phyloP scores from a whole-genome alignment of 1,140 invertebrate species.

The Mycetomoellerius zeteki region DNA sequence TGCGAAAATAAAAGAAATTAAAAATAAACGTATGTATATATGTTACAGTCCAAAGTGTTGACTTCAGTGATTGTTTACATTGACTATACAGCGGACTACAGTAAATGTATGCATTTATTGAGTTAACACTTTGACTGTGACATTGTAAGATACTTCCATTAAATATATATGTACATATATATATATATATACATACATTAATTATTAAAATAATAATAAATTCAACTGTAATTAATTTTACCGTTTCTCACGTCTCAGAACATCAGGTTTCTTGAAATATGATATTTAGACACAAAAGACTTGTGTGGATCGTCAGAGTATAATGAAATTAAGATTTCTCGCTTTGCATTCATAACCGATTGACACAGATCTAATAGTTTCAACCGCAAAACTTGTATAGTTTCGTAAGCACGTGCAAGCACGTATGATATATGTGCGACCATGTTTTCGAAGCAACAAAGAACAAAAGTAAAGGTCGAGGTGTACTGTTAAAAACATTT shows the following conservation, averaged over 20 bases:
- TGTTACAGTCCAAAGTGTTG: no score
- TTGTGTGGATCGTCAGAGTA: neutral
- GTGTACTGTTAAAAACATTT: constrained; percentile 30
- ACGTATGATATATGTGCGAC: neutral
- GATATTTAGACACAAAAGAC: neutral
- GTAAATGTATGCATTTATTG: no score
- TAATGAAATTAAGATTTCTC: constrained; percentile 72
- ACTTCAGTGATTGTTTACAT: no score
- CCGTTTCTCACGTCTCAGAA: neutral
- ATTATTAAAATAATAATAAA: no score
- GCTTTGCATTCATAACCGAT: constrained; percentile 58
- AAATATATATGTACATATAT: no score
- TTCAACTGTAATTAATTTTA: no score
- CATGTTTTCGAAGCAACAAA: neutral
- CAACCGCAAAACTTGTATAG: constrained; percentile 73
- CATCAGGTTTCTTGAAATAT: neutral
- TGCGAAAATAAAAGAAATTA: neutral
- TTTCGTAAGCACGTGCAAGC: constrained; percentile 64
- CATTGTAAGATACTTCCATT: no score
- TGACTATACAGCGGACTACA: no score
- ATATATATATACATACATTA: no score
- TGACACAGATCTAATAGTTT: constrained; percentile 76
- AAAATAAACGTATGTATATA: neutral
- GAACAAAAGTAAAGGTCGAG: constrained; percentile 16
- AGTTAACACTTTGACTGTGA: no score